Conservation (phyloP, 2,888 invertebrate species). For the Baccha elongata region DNA sequence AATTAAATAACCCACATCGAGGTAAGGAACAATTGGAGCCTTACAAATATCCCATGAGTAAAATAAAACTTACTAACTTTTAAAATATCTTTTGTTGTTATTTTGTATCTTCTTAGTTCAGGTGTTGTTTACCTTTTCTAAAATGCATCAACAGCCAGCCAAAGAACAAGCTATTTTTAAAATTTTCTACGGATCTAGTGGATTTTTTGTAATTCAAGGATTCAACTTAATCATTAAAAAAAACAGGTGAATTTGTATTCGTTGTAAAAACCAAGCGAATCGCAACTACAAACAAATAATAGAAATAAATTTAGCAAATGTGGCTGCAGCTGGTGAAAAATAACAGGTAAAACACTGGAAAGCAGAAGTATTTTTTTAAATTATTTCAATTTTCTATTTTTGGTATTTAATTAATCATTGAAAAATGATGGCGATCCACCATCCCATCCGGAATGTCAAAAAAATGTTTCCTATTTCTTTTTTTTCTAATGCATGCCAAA, state of each 20-base stretch:
- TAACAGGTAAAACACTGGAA: constrained; percentile 70
- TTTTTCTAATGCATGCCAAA: constrained; percentile 60
- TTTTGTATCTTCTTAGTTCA: constrained; percentile 70
- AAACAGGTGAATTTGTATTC: constrained; percentile 56
- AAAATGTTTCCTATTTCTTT: constrained; percentile 24
- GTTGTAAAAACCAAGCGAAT: constrained; percentile 43
- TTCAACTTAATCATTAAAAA: constrained; percentile 49
- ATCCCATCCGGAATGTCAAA: constrained; percentile 13
- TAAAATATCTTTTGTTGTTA: constrained; percentile 50
- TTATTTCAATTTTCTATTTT: constrained; percentile 41
- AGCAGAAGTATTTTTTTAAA: constrained; percentile 32
- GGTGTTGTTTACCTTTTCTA: constrained; percentile 72
- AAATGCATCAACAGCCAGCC: constrained; percentile 64
- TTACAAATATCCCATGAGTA: constrained; percentile 50
- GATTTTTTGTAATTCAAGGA: constrained; percentile 71
- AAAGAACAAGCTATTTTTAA: constrained; percentile 58
- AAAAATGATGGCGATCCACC: constrained; percentile 22
- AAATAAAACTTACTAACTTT: constrained; percentile 55
- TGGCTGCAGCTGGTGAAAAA: constrained; percentile 67
- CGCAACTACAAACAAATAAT: constrained; percentile 18
- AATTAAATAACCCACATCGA: constrained; percentile 11
- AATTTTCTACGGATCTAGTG: constrained; percentile 67
- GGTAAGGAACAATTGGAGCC: constrained; percentile 71
- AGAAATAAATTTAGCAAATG: constrained; percentile 42
- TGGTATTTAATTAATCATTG: constrained; percentile 19